phyloP scores from a whole-genome alignment of 2,113 vertebrate species.

The Mugil cephalus region DNA sequence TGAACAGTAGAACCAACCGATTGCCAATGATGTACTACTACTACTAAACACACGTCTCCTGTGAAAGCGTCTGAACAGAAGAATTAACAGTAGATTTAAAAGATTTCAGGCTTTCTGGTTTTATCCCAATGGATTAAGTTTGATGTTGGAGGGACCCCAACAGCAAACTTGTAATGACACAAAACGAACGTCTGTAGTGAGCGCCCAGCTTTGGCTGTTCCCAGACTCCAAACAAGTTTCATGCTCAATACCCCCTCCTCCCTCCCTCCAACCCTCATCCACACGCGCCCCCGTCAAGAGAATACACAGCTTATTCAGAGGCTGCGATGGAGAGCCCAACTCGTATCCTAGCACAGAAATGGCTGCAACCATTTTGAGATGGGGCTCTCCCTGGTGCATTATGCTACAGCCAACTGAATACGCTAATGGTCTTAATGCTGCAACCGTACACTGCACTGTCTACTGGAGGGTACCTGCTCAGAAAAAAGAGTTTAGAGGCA shows the following conservation, averaged over 20 bases:
- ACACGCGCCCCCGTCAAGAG: slow-evolving; percentile 40
- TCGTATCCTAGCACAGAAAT: slow-evolving; percentile 38
- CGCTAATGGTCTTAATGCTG: slow-evolving; percentile 46
- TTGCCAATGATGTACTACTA: slow-evolving; percentile 35
- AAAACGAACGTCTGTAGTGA: slow-evolving; percentile 63
- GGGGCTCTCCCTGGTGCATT: slow-evolving; percentile 18
- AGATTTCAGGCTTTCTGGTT: slow-evolving; percentile 36
- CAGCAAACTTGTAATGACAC: slow-evolving; percentile 37
- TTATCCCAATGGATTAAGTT: slow-evolving; percentile 14
- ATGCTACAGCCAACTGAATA: slow-evolving; percentile 56
- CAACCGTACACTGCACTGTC: slow-evolving; percentile 45
- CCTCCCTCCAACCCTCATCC: slow-evolving; percentile 37
- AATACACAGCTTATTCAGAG: slow-evolving; percentile 65
- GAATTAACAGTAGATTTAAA: neutral
- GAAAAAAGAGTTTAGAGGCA: slow-evolving; percentile 74
- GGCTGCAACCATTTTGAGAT: slow-evolving; percentile 24
- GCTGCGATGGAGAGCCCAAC: slow-evolving; percentile 38
- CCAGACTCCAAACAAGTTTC: slow-evolving; percentile 82
- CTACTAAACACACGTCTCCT: slow-evolving; percentile 38
- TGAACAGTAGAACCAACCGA: slow-evolving; percentile 12
- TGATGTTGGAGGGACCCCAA: slow-evolving; percentile 49
- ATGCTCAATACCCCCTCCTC: slow-evolving; percentile 44
- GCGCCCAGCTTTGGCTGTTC: slow-evolving; percentile 78
- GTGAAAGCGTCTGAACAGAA: slow-evolving; percentile 9
- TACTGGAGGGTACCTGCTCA: slow-evolving; percentile 75